phyloP scores from a whole-genome alignment of 1,140 invertebrate genomes.

The Ostrea denselamellosa region DNA sequence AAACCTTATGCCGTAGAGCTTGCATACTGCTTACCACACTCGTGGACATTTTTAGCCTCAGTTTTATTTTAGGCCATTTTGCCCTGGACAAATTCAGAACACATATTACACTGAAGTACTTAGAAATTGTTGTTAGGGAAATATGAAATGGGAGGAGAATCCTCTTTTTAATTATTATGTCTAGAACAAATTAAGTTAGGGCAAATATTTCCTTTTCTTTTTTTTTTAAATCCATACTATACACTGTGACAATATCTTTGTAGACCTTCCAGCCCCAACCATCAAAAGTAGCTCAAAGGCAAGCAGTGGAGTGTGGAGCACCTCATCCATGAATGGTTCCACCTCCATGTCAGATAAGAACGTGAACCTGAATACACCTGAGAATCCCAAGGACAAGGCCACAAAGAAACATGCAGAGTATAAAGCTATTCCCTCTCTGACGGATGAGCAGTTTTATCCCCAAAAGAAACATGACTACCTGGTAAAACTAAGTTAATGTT shows the following conservation, averaged over 20 bases:
- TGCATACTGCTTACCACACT: too few relatives aligned
- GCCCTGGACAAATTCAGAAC: too few relatives aligned
- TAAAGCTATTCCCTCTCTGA: constrained; percentile 33
- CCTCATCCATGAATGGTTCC: constrained; percentile 43
- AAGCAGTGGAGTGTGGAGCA: constrained; percentile 23
- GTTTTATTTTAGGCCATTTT: too few relatives aligned
- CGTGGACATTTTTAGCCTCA: too few relatives aligned
- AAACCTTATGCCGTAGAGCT: too few relatives aligned
- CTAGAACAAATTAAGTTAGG: too few relatives aligned
- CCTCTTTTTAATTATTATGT: too few relatives aligned
- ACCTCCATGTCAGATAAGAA: not conserved
- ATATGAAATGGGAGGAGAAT: too few relatives aligned
- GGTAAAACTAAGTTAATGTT: constrained; percentile 10
- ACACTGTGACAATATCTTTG: not conserved
- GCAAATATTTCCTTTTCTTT: too few relatives aligned
- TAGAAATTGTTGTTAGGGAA: too few relatives aligned
- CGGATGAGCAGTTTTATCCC: not conserved
- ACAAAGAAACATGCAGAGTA: constrained; percentile 24
- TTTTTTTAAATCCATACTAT: not conserved
- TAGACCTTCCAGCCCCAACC: constrained; percentile 34
- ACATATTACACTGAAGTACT: too few relatives aligned
- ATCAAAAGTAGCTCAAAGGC: not conserved
- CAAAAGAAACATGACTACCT: constrained; percentile 29
- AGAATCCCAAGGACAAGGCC: not conserved
- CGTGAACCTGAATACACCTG: constrained; percentile 36